Evolutionary conservation across 2,888 invertebrate species (phyloP).

Genomic region (Meloe dianella): DNA sequence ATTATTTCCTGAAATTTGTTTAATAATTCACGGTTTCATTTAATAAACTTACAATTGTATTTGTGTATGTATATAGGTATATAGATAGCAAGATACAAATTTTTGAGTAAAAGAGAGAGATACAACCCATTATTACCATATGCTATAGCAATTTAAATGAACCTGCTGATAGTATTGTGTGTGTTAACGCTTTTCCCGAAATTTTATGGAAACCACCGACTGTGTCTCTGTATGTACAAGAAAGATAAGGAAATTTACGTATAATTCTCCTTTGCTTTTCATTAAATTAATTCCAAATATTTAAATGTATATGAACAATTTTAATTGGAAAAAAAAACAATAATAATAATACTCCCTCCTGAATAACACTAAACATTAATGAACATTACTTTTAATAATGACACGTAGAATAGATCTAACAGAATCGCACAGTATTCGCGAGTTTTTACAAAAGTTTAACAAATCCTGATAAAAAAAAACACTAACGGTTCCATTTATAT

Average conservation of each 20-base stretch:
- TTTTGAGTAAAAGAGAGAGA: neutral
- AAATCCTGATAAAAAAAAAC: no score
- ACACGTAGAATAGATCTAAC: no score
- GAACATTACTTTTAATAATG: no score
- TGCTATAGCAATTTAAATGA: constrained; percentile 33
- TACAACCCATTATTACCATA: constrained; percentile 30
- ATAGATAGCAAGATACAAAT: constrained; percentile 20
- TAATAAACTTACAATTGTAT: constrained; percentile 15
- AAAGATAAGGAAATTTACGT: constrained; percentile 34
- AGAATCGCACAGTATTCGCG: no score
- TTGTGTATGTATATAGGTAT: neutral
- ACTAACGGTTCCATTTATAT: no score
- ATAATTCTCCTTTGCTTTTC: constrained; percentile 23
- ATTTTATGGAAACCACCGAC: constrained; percentile 33
- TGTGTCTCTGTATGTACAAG: constrained; percentile 25
- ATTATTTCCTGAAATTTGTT: neutral
- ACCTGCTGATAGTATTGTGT: constrained; percentile 34
- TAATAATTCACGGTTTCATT: constrained; percentile 24
- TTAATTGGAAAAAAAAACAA: neutral
- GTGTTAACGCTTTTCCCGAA: constrained; percentile 26
- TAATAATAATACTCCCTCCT: no score
- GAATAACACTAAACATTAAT: no score
- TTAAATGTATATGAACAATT: neutral
- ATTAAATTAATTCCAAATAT: neutral
- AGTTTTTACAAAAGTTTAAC: no score